Evolutionary conservation across 2,797 vertebrate genomes (phyloP).

Genomic region (Sylvilagus floridanus): DNA sequence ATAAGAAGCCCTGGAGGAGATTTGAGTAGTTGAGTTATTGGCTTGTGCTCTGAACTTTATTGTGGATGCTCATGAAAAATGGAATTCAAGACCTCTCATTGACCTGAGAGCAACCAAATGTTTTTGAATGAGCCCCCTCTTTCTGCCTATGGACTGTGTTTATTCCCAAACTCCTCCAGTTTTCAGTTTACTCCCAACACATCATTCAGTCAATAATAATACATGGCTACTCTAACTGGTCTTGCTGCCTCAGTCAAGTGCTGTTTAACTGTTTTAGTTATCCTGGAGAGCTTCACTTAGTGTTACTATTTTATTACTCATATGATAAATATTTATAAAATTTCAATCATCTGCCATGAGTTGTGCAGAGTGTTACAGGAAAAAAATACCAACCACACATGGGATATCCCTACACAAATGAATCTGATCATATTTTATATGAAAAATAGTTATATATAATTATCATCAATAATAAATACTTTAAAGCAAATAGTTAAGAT

Average conservation of each 20-base stretch:
- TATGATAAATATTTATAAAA: slow-evolving; percentile 29
- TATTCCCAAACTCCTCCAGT: slow-evolving; percentile 10
- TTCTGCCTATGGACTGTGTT: background rate
- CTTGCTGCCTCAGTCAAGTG: background rate
- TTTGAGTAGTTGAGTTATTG: slow-evolving; percentile 60
- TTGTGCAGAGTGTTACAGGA: background rate
- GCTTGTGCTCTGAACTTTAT: slow-evolving; percentile 60
- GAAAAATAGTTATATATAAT: background rate
- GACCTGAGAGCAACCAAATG: slow-evolving; percentile 40
- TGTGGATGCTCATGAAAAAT: slow-evolving; percentile 67
- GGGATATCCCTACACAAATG: background rate
- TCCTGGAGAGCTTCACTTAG: background rate
- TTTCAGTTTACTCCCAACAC: slow-evolving; percentile 47
- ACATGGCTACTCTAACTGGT: background rate
- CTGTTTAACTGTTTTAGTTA: background rate
- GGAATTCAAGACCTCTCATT: slow-evolving; percentile 46
- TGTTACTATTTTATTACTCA: background rate
- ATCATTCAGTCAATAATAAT: background rate
- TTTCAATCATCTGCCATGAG: background rate
- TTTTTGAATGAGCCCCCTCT: slow-evolving; percentile 47
- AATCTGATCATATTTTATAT: background rate
- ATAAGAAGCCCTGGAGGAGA: slow-evolving; percentile 45
- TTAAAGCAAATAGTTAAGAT: background rate
- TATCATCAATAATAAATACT: background rate
- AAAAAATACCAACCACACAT: background rate